phyloP scores from a whole-genome alignment of 2,113 vertebrate genomes.

The Mastomys natalensis region DNA sequence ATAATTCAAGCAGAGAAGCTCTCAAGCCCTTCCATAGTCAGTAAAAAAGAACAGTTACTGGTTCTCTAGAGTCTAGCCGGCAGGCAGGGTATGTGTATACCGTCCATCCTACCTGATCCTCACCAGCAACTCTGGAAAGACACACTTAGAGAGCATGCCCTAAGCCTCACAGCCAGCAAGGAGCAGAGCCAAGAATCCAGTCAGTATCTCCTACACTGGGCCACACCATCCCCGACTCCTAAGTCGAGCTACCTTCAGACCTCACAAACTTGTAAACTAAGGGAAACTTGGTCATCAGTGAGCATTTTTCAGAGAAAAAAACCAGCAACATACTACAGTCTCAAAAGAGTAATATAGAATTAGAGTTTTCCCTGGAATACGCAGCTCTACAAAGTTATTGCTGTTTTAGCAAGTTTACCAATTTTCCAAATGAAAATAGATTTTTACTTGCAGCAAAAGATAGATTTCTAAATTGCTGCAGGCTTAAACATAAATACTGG shows the following conservation, averaged over 20 bases:
- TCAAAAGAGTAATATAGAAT: not conserved
- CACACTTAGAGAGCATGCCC: not conserved
- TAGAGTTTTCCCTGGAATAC: not conserved
- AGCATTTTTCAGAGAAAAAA: not conserved
- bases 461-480: conserved; percentile 18
- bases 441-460: not conserved
- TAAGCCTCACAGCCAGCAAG: not conserved
- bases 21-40: not conserved
- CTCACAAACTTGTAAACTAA: not conserved
- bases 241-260: not conserved
- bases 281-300: not conserved
- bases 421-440: not conserved
- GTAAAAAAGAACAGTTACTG: not conserved
- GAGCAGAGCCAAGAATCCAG: not conserved
- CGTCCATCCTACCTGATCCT: not conserved
- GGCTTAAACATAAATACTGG: not conserved
- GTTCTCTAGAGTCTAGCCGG: not conserved
- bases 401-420: not conserved
- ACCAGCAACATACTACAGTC: not conserved
- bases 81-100: not conserved
- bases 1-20: not conserved
- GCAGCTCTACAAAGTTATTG: conserved; percentile 27
- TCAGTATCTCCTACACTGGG: too few relatives aligned
- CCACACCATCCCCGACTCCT: not conserved
- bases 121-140: not conserved